phyloP scores from a whole-genome alignment of 1,140 invertebrate species.

The Pseudomyrmex concolor region DNA sequence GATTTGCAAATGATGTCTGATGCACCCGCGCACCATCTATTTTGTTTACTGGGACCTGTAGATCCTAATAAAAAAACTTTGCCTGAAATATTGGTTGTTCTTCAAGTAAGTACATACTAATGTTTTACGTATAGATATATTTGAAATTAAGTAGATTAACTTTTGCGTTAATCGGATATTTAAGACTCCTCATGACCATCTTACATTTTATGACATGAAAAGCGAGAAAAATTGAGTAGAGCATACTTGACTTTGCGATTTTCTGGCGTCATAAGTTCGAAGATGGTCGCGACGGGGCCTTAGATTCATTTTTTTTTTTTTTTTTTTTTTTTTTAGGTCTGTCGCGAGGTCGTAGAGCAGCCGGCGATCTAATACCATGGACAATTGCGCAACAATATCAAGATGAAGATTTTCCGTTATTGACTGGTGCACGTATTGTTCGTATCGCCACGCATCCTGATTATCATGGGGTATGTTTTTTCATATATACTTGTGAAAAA shows the following conservation, averaged over 20 bases:
- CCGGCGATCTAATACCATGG: constrained; percentile 99
- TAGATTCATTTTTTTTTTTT: not conserved
- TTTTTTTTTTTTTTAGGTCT: constrained; percentile 85
- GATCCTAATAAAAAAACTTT: constrained; percentile 89
- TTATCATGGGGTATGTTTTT: constrained; percentile 92
- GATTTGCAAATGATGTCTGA: constrained; percentile 99
- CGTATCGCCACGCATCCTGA: constrained; percentile 99
- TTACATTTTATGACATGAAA: not conserved
- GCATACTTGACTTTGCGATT: too few relatives aligned
- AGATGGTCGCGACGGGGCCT: too few relatives aligned
- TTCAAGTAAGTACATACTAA: constrained; percentile 88
- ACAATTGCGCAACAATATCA: constrained; percentile 98
- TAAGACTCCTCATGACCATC: not conserved
- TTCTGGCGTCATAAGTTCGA: too few relatives aligned
- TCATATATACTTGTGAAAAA: constrained; percentile 37
- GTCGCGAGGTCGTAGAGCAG: constrained; percentile 93
- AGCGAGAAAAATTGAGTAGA: too few relatives aligned
- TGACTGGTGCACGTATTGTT: constrained; percentile 96
- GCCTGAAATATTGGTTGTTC: constrained; percentile 96
- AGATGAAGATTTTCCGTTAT: constrained; percentile 95
- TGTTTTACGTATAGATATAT: too few relatives aligned
- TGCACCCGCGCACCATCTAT: constrained; percentile 98
- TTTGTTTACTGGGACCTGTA: constrained; percentile 96
- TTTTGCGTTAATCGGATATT: not conserved
- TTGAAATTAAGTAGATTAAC: not conserved